A percentile compares a stretch with the other conserved stretches of the same genome.
phyloP scores from a whole-genome alignment of 2,888 invertebrate species.

The Bombylius discolor region DNA sequence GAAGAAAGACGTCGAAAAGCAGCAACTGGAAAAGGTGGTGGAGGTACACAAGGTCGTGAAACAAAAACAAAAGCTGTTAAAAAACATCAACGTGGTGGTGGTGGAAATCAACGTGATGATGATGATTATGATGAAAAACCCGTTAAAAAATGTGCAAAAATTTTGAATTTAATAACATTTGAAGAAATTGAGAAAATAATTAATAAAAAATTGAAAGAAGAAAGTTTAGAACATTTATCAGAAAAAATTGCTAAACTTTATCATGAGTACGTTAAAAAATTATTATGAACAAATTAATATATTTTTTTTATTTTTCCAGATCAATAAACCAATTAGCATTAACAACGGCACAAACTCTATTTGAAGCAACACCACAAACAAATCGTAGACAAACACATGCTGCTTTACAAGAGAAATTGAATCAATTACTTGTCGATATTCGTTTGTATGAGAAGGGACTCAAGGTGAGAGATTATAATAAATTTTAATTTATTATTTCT shows the following conservation, averaged over 20 bases:
- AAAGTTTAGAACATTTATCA: slow-evolving; percentile 58
- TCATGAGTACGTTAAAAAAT: slow-evolving; percentile 40
- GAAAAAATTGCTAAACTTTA: slow-evolving; percentile 55
- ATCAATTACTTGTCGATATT: slow-evolving; percentile 59
- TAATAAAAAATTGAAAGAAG: slow-evolving; percentile 47
- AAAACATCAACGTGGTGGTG: slow-evolving; percentile 48
- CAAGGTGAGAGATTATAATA: slow-evolving; percentile 29
- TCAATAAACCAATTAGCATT: slow-evolving; percentile 53
- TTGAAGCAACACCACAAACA: slow-evolving; percentile 59
- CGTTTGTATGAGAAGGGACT: slow-evolving; percentile 70
- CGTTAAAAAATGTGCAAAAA: slow-evolving; percentile 2
- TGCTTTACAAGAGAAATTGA: slow-evolving; percentile 70
- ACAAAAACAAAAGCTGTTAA: slow-evolving; percentile 90
- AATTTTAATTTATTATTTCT: no score
- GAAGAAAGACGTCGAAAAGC: slow-evolving; percentile 86
- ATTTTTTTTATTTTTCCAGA: slow-evolving; percentile 32
- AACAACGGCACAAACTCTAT: slow-evolving; percentile 56
- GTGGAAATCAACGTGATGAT: slow-evolving; percentile 51
- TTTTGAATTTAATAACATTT: background rate
- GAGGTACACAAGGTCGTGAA: slow-evolving; percentile 86
- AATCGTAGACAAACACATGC: slow-evolving; percentile 66
- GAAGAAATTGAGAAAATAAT: slow-evolving; percentile 56
- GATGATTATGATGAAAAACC: slow-evolving; percentile 48
- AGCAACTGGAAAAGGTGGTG: slow-evolving; percentile 74
- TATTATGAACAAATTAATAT: background rate